These are phyloP conservation scores for Halocynthia aurantium DNA, from an alignment of 23 tunicate genomes.

Conservation along the genomic window DNA sequence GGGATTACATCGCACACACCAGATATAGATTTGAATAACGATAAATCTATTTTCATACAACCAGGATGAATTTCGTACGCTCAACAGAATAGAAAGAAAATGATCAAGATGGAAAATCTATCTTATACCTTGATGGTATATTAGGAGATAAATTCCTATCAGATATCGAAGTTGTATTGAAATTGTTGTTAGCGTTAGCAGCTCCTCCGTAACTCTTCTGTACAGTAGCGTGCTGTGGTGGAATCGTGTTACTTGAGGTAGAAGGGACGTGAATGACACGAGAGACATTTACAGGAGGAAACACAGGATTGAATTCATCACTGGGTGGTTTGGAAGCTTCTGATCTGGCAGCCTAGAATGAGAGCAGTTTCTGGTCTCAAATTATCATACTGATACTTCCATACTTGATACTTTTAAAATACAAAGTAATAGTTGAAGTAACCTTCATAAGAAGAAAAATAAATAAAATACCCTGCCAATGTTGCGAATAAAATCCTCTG, in stretches of 20 bases:
- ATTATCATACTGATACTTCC: not conserved
- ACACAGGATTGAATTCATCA: not conserved
- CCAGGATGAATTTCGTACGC: no score
- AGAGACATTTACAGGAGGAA: slow-evolving; percentile 1
- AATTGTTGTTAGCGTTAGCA: not conserved
- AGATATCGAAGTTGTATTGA: not conserved
- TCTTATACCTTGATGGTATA: no score
- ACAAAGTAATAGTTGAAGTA: not conserved
- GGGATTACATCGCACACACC: no score
- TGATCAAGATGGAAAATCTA: no score
- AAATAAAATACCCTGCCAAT: not conserved
- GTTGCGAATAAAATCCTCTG: slow-evolving; percentile 6
- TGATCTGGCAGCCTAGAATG: no score
- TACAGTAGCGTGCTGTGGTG: not conserved
- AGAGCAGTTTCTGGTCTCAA: no score
- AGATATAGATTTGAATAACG: no score
- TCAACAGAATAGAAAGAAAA: no score
- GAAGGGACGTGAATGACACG: not conserved
- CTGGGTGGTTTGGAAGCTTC: not conserved
- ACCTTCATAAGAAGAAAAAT: not conserved
- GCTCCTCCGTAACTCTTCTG: not conserved
- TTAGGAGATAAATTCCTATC: no score
- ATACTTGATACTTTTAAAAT: not conserved
- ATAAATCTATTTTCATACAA: no score
- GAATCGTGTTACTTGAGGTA: not conserved